These are phyloP conservation scores for Orthosia gracilis DNA, from an alignment of 2,888 invertebrate species.

Conservation along the genomic window DNA sequence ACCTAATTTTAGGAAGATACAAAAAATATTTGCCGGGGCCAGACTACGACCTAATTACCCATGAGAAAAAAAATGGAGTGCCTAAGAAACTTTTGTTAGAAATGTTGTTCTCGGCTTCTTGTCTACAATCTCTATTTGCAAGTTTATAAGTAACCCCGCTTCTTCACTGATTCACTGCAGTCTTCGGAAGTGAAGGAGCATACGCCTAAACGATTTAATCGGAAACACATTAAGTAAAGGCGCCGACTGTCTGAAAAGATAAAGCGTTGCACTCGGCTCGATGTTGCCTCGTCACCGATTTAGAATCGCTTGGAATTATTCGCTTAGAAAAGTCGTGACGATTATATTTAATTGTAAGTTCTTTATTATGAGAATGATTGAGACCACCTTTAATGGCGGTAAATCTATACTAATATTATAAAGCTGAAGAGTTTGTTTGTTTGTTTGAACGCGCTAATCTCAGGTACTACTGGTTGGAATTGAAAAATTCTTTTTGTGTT, in stretches of 20 bases:
- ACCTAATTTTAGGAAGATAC: too few species aligned
- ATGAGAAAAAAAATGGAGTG: background rate
- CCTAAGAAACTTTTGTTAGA: background rate
- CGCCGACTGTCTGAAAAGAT: conserved; percentile 68
- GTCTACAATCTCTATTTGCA: conserved; percentile 15
- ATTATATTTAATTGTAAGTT: background rate
- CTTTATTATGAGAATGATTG: background rate
- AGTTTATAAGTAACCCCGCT: conserved; percentile 23
- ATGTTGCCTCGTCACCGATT: conserved; percentile 68
- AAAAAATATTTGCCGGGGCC: too few species aligned
- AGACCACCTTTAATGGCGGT: background rate
- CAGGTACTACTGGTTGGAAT: too few species aligned
- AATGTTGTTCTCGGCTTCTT: background rate
- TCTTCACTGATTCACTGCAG: conserved; percentile 5
- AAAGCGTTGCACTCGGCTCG: conserved; percentile 55
- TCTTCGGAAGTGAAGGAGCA: conserved; percentile 58
- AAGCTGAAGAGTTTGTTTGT: too few species aligned
- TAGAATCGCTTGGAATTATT: conserved; percentile 42
- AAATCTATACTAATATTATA: too few species aligned
- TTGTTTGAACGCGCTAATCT: too few species aligned
- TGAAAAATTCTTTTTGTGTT: too few species aligned
- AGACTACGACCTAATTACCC: too few species aligned
- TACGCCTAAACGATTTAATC: conserved; percentile 68
- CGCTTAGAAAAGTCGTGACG: background rate
- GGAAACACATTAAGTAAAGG: conserved; percentile 69